Evolutionary conservation across 2,113 vertebrate species (phyloP).

Genomic region (Puma concolor): DNA sequence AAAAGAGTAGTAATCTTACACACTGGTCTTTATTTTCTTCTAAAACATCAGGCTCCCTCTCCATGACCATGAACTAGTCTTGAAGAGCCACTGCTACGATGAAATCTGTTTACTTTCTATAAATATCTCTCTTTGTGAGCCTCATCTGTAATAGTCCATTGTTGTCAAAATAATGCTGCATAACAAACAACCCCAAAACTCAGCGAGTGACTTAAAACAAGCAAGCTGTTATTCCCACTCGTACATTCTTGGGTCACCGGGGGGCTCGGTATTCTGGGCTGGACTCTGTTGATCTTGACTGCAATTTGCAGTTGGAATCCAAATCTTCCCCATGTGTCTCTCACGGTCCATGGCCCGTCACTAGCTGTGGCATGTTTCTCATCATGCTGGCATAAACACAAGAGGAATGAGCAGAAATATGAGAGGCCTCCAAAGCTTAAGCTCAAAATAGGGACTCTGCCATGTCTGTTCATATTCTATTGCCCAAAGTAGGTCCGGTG

Average conservation of each 20-base stretch:
- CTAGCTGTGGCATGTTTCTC: not conserved
- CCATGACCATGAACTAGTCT: no score
- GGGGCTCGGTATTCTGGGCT: not conserved
- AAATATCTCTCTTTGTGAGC: not conserved
- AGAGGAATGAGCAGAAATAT: not conserved
- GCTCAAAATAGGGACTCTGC: not conserved
- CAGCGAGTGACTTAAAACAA: not conserved
- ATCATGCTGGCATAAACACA: not conserved
- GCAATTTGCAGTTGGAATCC: not conserved
- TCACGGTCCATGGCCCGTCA: not conserved
- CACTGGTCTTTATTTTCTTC: not conserved
- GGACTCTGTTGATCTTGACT: not conserved
- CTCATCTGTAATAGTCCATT: not conserved
- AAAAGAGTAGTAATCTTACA: not conserved
- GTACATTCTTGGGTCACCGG: not conserved
- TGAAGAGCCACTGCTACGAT: not conserved
- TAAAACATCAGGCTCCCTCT: not conserved
- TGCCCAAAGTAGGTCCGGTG: not conserved
- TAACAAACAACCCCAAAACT: not conserved
- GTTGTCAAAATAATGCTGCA: not conserved
- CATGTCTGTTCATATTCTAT: not conserved
- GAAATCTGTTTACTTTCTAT: not conserved
- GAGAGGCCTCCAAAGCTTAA: not conserved
- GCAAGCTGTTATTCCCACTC: not conserved
- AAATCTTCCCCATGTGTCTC: not conserved